Percentiles rank a stretch among this genome's conserved stretches.
Conservation (phyloP, 2,797 vertebrate species). For the Melanogrammus aeglefinus region DNA sequence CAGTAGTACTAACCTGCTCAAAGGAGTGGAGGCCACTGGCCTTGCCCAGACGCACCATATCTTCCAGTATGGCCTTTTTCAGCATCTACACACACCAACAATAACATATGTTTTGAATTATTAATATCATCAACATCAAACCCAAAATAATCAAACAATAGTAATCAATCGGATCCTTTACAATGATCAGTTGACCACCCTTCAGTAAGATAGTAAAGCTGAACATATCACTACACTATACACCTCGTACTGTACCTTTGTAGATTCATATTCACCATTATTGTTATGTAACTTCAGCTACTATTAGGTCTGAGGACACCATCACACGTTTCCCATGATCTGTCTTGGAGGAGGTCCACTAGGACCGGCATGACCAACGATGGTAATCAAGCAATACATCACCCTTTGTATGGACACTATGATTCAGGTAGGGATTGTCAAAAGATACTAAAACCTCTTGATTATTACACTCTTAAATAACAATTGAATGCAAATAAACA, state of each 20-base stretch:
- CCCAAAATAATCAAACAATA: not conserved
- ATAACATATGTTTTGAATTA: not conserved
- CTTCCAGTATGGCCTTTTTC: slow-evolving; percentile 90
- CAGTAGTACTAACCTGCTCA: slow-evolving; percentile 85
- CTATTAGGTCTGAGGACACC: not conserved
- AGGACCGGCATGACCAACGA: too few species aligned
- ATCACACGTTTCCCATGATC: too few species aligned
- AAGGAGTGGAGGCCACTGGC: slow-evolving; percentile 93
- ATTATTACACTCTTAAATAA: too few species aligned
- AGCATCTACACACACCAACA: slow-evolving; percentile 72
- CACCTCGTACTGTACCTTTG: not conserved
- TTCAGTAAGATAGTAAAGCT: not conserved
- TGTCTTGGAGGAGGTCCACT: too few species aligned
- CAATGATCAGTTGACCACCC: not conserved
- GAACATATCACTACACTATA: not conserved
- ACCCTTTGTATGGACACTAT: too few species aligned
- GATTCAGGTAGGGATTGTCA: too few species aligned
- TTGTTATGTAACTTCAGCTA: not conserved
- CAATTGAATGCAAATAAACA: too few species aligned
- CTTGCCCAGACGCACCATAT: slow-evolving; percentile 90
- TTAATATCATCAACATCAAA: not conserved
- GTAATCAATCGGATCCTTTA: not conserved
- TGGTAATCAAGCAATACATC: too few species aligned
- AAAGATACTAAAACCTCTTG: too few species aligned
- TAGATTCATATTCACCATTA: not conserved